Percentiles rank a stretch among this genome's conserved stretches.
These are phyloP conservation scores for Rhizomys pruinosus DNA, from an alignment of 2,113 vertebrate genomes.

Conservation along the genomic window DNA sequence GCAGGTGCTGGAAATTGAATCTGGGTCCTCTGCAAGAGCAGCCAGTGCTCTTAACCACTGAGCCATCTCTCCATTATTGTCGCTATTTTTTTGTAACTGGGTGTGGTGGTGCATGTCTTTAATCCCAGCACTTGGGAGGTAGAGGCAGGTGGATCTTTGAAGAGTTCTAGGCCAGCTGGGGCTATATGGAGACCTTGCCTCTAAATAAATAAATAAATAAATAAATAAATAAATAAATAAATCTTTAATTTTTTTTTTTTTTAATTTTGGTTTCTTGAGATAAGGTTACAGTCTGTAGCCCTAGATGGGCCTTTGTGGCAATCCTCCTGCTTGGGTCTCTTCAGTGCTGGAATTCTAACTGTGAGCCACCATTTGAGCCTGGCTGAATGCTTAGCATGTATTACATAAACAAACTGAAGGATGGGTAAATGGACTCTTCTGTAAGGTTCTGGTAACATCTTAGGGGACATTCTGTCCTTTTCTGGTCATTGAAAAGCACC, in stretches of 20 bases:
- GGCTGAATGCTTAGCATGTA: not conserved
- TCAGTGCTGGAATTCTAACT: fast-evolving
- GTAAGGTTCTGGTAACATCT: not conserved
- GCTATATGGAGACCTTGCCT: no score
- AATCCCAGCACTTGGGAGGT: no score
- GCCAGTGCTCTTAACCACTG: no score
- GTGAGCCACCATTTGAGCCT: no score
- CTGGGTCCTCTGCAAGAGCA: no score
- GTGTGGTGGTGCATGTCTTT: no score
- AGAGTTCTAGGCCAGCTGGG: no score
- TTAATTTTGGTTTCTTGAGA: not conserved
- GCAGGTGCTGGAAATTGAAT: no score
- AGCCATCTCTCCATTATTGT: no score
- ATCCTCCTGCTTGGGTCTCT: not conserved
- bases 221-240: not conserved
- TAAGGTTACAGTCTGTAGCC: not conserved
- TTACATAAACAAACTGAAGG: not conserved
- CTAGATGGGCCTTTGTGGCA: not conserved
- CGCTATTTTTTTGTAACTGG: no score
- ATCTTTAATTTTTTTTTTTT: not conserved
- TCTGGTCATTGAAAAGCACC: slow-evolving; percentile 39
- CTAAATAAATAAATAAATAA: no score
- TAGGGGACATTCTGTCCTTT: not conserved
- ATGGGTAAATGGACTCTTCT: not conserved
- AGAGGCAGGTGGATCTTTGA: no score